Evolutionary conservation across 2,888 invertebrate species (phyloP), one percentile per base, ranked within the genome.

Genomic region (Hirtodrosophila trivittata): DNA sequence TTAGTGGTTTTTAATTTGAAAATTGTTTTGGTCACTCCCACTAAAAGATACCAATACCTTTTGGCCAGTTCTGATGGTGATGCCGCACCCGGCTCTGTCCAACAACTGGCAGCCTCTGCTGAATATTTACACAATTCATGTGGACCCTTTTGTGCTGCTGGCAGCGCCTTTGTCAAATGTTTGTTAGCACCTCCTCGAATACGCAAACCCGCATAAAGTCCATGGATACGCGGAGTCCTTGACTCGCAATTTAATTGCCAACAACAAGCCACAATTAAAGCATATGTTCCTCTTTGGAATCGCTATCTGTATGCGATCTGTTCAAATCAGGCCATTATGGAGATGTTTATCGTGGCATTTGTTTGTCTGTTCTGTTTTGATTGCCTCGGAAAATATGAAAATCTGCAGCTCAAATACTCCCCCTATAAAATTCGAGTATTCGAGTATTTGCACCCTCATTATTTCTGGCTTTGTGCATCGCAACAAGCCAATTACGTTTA

Each of bases 1-100:
- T 86, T 86, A 82, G 85, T 86, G 81, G 85, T 75, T 82, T 82
- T 77, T 82, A 86, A 86, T 82, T 86, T 84, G 70, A 66, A 84
- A 86, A 86, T 84, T 73, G 82, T 68, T 68, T 64, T 64, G 82
- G 66, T 73, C 75, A 77, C 85, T 63, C 82, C 82, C 69, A 52
- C 55, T 5, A 35, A 8, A 12, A 41, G 26, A 18, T 33, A 25
- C 13, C 7, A 9, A 1, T 30, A 13, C 14, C 35, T 39, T 39
- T 38, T 7, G 14, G 46, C 28, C 38, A 18, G 7, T 26, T 25
- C 9, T 37, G 45, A 39, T 32, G 42, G 14, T 39, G 2, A 21
- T 45, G 25, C 49, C 70, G 76, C 63, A 73, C 69, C 51, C 56
- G 57, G 59, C 60, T 83, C 80, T 76, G 77, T 81, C 80, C 80